Base-by-base conservation (phyloP, 2,797 vertebrate species). In the Adrianichthys oophorus region DNA sequence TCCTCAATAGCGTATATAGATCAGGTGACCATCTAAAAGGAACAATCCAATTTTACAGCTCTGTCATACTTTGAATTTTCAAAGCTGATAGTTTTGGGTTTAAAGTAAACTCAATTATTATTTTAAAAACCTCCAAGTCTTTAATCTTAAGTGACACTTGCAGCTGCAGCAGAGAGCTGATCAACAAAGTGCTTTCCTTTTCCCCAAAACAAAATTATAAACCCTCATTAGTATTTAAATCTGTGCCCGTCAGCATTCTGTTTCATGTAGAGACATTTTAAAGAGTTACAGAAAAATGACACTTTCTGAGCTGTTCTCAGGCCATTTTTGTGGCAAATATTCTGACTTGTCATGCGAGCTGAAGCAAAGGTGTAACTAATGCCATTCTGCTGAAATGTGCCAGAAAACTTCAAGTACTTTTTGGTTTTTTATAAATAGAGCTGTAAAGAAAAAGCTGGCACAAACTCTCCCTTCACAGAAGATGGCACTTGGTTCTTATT, bases 141-240 rank as follows among this genome's bases (percentile, higher is more conserved):
- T 55, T 43, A 37, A 48, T 17, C 19, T 13, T 26, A 18, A 16
- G 19, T 48, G 3, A 4, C 5, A 7, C 17, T 50, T 44, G 15
- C 8, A 41, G 42, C 42, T 32, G 21, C 41, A 41, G 52, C 21
- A 65, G 24, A 45, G 19, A 44, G 50, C 24, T 26, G 41, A 48
- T 49, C 41, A 41, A 41, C 29, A 59, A 42, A 47, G 47, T 10
- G 41, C 24, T 41, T 41, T 37, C n/a, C 40, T 18, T 68, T 57
- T 56, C 19, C 24, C 16, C 5, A 61, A 53, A 60, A 59, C 53
- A 59, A 63, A 63, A 50, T 59, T 40, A 37, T 59, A 43, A 68
- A 44, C 44, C 41, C 26, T 68, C 48, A 63, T 53, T 56, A 64
- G 50, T 48, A 52, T 52, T 72, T 49, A 58, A 58, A 57, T 62